phyloP scores from a whole-genome alignment of 1,140 invertebrate species.

The Linepithema humile region DNA sequence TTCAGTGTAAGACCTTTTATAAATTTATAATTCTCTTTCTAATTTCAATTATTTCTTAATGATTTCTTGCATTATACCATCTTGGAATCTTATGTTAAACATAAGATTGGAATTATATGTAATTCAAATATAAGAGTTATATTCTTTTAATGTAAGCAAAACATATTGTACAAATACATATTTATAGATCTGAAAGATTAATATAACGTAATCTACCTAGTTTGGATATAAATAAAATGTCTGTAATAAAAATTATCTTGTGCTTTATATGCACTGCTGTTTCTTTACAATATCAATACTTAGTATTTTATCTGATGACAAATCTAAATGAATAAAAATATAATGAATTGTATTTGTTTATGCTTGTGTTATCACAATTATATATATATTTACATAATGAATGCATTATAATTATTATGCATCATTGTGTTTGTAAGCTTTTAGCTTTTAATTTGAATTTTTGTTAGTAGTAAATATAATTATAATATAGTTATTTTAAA shows the following conservation, averaged over 20 bases:
- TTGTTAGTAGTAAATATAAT: too few species aligned
- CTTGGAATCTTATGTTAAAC: conserved; percentile 14
- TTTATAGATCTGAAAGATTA: background rate
- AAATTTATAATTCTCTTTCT: conserved; percentile 1
- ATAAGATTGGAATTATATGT: background rate
- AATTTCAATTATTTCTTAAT: conserved; percentile 41
- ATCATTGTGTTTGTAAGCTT: too few species aligned
- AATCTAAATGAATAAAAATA: conserved; percentile 26
- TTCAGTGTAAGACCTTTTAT: conserved; percentile 37
- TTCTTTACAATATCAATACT: conserved; percentile 48
- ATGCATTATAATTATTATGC: too few species aligned
- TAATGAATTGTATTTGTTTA: too few species aligned
- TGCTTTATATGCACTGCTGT: conserved; percentile 45
- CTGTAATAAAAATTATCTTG: conserved; percentile 58
- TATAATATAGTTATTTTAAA: too few species aligned
- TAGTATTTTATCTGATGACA: conserved; percentile 47
- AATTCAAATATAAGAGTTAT: background rate
- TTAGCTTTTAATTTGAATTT: too few species aligned
- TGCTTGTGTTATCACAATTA: too few species aligned
- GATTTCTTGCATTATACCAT: conserved; percentile 17
- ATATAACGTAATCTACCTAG: conserved; percentile 32
- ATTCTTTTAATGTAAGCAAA: conserved; percentile 22
- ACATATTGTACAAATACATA: conserved; percentile 31
- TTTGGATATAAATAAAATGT: conserved; percentile 44
- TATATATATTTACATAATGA: too few species aligned